Evolutionary conservation across 2,113 vertebrate genomes (phyloP).

Genomic region (Acanthisitta chloris): DNA sequence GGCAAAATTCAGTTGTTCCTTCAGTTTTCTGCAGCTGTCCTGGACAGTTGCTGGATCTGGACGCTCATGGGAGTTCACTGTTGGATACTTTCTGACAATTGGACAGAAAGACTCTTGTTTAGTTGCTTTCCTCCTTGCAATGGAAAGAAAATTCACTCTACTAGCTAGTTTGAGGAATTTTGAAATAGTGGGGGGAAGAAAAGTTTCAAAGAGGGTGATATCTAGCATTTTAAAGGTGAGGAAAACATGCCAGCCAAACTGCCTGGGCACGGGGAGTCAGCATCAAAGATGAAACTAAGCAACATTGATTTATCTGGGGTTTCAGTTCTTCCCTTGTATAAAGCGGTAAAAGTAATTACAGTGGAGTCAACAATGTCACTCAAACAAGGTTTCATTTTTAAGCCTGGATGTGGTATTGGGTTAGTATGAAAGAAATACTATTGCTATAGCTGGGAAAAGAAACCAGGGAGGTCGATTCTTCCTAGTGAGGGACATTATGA

Average conservation of each 20-base stretch:
- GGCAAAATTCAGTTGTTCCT: not conserved
- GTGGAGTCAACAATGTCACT: not conserved
- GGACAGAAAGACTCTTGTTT: not conserved
- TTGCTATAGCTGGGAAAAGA: not conserved
- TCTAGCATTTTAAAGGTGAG: not conserved
- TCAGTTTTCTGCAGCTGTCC: constrained; percentile 34
- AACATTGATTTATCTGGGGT: not conserved
- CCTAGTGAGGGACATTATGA: not conserved
- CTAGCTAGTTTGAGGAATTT: not conserved
- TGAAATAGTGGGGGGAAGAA: not conserved
- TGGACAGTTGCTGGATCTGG: not conserved
- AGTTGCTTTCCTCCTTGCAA: not conserved
- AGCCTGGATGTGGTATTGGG: not conserved
- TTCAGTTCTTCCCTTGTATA: not conserved
- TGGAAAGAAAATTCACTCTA: not conserved
- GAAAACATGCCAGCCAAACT: not conserved
- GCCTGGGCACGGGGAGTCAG: not conserved
- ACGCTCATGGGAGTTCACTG: not conserved
- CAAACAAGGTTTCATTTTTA: not conserved
- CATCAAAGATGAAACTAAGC: not conserved
- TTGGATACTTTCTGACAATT: not conserved
- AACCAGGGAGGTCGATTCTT: not conserved
- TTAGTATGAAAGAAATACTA: not conserved
- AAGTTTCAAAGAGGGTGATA: not conserved
- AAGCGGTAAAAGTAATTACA: not conserved